Conservation (phyloP, 1,140 invertebrate species). For the Bombus pascuorum region DNA sequence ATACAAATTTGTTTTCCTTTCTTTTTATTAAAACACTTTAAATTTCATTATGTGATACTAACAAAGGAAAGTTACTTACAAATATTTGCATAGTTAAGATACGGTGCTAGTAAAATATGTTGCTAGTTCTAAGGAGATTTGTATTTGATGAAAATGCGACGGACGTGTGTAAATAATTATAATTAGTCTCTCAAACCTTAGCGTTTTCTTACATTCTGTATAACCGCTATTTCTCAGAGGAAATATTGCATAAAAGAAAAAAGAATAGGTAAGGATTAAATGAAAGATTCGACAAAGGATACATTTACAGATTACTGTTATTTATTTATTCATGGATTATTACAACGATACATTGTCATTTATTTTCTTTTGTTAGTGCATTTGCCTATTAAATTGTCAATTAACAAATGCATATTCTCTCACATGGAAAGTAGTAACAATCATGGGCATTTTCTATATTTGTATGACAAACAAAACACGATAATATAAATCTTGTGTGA, state of each 20-base stretch:
- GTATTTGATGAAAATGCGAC: conserved; percentile 20
- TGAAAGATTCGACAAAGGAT: neutral
- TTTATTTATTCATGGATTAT: neutral
- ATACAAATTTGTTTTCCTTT: neutral
- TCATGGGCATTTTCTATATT: conserved; percentile 24
- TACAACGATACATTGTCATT: conserved; percentile 5
- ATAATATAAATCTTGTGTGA: neutral
- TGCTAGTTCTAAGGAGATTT: conserved; percentile 60
- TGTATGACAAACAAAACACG: conserved; percentile 2
- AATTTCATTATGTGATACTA: conserved; percentile 44
- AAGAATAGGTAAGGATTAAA: neutral
- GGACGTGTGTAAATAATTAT: conserved; percentile 29
- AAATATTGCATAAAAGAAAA: neutral
- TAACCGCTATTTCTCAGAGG: conserved; percentile 12
- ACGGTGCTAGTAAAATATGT: conserved; percentile 50
- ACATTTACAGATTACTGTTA: neutral
- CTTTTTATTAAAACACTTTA: conserved; percentile 40
- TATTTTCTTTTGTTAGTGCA: neutral
- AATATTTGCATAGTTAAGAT: conserved; percentile 46
- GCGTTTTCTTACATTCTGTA: conserved; percentile 44
- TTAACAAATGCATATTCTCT: conserved; percentile 19
- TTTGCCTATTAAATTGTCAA: conserved; percentile 21
- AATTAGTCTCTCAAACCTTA: conserved; percentile 33
- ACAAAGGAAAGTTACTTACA: conserved; percentile 49
- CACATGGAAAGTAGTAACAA: neutral